Evolutionary conservation across 2,113 vertebrate genomes (phyloP).

Genomic region (Tupaia tana): DNA sequence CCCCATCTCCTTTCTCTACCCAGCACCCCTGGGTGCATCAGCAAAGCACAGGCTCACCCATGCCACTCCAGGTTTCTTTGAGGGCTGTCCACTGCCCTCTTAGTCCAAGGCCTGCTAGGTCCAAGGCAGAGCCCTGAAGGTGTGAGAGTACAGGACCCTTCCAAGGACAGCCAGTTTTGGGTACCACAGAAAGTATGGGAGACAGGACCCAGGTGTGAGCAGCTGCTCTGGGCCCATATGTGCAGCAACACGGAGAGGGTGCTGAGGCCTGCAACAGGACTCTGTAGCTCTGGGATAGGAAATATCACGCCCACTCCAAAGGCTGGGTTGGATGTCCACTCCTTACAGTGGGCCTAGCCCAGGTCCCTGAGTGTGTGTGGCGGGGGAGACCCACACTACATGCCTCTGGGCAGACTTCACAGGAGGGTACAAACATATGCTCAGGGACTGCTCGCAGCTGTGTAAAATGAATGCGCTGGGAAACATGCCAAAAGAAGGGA

Average conservation of each 20-base stretch:
- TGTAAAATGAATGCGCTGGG: background rate
- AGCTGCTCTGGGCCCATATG: rapidly evolving
- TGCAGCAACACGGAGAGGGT: background rate
- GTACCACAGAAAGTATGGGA: background rate
- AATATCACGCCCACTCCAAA: background rate
- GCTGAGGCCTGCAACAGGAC: background rate
- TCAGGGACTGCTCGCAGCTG: background rate
- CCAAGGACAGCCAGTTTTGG: background rate
- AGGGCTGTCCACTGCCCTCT: background rate
- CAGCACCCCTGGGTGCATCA: background rate
- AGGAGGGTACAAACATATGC: background rate
- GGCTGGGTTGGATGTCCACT: rapidly evolving
- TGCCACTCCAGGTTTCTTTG: background rate
- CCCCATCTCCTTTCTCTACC: background rate
- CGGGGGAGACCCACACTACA: rapidly evolving
- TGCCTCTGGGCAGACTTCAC: background rate
- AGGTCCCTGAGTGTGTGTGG: background rate
- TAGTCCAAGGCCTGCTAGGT: background rate
- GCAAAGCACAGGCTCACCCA: background rate
- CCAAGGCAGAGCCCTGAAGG: background rate
- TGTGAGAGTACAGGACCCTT: background rate
- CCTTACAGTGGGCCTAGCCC: background rate
- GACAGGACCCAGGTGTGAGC: background rate
- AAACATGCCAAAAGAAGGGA: background rate
- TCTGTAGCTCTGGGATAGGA: background rate